Evolutionary conservation across 2,113 vertebrate genomes (phyloP), one percentile per base, ranked within the genome.

Genomic region (Speoplatyrhinus poulsoni): DNA sequence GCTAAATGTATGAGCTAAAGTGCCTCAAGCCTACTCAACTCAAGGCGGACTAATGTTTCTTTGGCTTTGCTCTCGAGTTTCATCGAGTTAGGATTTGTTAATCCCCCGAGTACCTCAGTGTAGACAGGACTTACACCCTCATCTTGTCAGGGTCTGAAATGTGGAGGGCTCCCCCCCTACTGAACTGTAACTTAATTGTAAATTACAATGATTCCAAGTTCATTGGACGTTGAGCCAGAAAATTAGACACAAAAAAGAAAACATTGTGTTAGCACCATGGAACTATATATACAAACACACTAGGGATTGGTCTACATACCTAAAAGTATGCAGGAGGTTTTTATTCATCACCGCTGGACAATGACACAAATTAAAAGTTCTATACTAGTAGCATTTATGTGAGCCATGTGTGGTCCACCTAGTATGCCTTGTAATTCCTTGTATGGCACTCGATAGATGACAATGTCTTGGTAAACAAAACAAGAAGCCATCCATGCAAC

Each of bases 131-230:
- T 75, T 59, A 87, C 75, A 87, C 82, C 82, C 73, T 77, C 36
- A 1, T 57, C 62, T 70, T 75, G 75, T 36, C 70, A 72, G 59
- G 70, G 72, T n/a, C 17, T 74, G 74, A 82, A 79, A 67, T 82
- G 67, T 76, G 77, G 72, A 56, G 74, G 61, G 68, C 78, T 58
- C 58, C 70, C 72, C 65, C 70, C 69, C 67, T 70, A 54, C 70
- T 82, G 78, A 85, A 77, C 80, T 79, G 72, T 79, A 70, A 60
- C 72, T 82, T n/a, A n/a, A n/a, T n/a, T n/a, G n/a, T n/a, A n/a
- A 15, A 47, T 11, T 59, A 69, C 77, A 68, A 60, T 16, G 36
- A 59, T 69, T 79, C 62, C n/a, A 26, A 64, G 60, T 65, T 79
- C 70, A 72, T 12, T 67, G 74, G 72, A 69, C 72, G 69, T 65